Conservation (phyloP, 1,140 invertebrate genomes). For the Anoplolepis gracilipes region DNA sequence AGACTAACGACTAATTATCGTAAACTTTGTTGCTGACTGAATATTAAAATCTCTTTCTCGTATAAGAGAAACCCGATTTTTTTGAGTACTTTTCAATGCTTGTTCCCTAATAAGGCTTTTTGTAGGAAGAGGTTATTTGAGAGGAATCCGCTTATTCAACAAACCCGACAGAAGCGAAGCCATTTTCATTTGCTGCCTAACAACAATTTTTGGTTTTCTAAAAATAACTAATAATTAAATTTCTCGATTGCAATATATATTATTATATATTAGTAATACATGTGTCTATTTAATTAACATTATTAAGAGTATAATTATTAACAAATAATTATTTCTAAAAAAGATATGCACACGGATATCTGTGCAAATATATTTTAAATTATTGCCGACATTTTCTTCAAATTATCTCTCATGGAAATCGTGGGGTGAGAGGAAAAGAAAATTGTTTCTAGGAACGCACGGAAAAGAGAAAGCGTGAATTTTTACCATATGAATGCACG, state of each 20-base stretch:
- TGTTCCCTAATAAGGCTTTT: background rate
- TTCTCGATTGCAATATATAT: too few relatives aligned
- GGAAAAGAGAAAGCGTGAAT: slow-evolving; percentile 37
- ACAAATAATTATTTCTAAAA: background rate
- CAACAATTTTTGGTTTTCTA: too few relatives aligned
- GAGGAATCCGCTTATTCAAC: background rate
- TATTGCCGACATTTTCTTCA: background rate
- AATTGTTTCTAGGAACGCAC: slow-evolving; percentile 16
- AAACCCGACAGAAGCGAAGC: background rate
- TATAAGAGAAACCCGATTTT: background rate
- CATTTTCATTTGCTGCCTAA: too few relatives aligned
- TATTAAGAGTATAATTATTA: background rate
- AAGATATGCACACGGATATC: too few relatives aligned
- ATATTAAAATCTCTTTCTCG: background rate
- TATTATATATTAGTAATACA: too few relatives aligned
- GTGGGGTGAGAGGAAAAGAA: background rate
- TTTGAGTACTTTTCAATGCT: background rate
- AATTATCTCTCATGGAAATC: background rate
- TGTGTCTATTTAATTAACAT: too few relatives aligned
- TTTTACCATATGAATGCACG: slow-evolving; percentile 28
- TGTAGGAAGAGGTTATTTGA: background rate
- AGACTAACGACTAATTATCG: slow-evolving; percentile 20
- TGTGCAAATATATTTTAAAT: background rate
- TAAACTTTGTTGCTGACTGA: background rate
- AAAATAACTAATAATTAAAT: too few relatives aligned